phyloP scores from a whole-genome alignment of 1,140 invertebrate species.

The Arctopsyche grandis region DNA sequence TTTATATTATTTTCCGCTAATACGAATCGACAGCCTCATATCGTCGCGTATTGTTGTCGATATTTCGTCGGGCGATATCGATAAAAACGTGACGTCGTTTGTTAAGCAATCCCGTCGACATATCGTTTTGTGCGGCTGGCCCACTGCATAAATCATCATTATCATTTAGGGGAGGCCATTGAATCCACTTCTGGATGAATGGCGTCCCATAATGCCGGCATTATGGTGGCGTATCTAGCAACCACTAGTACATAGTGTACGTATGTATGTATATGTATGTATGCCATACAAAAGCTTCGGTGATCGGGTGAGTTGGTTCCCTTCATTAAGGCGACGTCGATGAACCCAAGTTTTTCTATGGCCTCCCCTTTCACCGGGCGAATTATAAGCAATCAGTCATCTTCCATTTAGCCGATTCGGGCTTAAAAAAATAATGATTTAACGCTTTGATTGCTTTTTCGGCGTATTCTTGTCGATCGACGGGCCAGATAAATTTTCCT shows the following conservation, averaged over 20 bases:
- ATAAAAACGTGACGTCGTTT: neutral
- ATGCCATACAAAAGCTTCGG: neutral
- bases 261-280: neutral
- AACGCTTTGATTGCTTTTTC: neutral
- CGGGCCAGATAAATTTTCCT: no score
- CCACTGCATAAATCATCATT: constrained; percentile 30
- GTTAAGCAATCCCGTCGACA: constrained; percentile 14
- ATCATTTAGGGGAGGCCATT: constrained; percentile 26
- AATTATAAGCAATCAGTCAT: constrained; percentile 8
- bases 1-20: no score
- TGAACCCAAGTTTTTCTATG: neutral
- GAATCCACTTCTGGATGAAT: constrained; percentile 35
- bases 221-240: constrained; percentile 3
- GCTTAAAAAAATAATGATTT: neutral
- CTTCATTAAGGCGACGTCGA: neutral
- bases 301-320: neutral
- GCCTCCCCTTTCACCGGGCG: neutral
- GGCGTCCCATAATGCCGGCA: constrained; percentile 3
- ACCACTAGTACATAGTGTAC: no score
- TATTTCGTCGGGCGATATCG: neutral
- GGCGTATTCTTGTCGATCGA: neutral
- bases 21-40: neutral
- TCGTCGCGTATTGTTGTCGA: neutral
- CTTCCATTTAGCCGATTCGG: neutral
- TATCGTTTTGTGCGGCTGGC: constrained; percentile 2